Conservation (phyloP, 2,113 vertebrate species). For the Chloropsis cyanopogon region DNA sequence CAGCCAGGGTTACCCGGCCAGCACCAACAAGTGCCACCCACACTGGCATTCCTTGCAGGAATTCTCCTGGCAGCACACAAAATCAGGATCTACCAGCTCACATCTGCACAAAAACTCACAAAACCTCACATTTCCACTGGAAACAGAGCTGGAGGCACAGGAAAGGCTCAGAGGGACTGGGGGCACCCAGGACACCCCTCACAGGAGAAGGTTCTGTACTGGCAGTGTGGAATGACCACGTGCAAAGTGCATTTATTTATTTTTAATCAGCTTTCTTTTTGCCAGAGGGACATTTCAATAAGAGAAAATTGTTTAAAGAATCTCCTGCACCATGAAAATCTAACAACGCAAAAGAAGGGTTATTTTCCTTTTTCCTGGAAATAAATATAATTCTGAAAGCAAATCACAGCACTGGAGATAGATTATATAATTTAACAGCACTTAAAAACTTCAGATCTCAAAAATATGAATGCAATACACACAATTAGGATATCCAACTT, state of each 20-base stretch:
- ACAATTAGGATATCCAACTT: not conserved
- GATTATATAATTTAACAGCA: not conserved
- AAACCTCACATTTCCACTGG: not conserved
- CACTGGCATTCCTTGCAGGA: not conserved
- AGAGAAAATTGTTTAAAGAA: not conserved
- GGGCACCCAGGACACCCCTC: not conserved
- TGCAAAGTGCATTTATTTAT: not conserved
- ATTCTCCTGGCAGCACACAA: not conserved
- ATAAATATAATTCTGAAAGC: not conserved
- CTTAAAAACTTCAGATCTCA: not conserved
- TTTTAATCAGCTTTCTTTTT: not conserved
- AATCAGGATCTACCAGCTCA: not conserved
- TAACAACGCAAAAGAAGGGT: not conserved
- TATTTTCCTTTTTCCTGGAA: not conserved
- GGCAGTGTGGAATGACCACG: not conserved
- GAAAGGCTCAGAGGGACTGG: not conserved
- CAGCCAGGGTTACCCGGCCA: not conserved
- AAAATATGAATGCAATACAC: not conserved
- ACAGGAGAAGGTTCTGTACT: not conserved
- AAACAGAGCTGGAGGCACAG: not conserved
- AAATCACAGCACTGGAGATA: not conserved
- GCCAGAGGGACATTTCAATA: not conserved
- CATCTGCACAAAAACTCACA: not conserved
- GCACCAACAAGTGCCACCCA: rapidly evolving
- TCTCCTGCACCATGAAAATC: not conserved